These are phyloP conservation scores for Drosophila nr. fundita DNA, from an alignment of 2,888 invertebrate genomes.

Conservation along the genomic window DNA sequence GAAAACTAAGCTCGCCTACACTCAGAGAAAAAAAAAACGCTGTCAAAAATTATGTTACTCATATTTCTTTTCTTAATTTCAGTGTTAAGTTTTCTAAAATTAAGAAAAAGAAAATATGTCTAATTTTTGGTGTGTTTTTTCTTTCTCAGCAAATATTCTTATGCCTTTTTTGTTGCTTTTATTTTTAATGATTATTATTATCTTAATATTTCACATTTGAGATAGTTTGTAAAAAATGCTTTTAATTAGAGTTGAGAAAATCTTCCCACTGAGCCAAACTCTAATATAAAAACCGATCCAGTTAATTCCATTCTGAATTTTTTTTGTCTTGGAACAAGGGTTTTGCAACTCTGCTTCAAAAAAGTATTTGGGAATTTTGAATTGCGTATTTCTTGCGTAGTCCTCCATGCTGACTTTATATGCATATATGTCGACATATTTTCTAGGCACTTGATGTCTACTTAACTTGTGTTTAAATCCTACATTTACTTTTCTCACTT, in stretches of 20 bases:
- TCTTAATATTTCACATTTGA: background rate
- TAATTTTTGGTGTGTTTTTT: too few species aligned
- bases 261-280: background rate
- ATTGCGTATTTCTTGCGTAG: background rate
- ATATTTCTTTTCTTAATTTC: too few species aligned
- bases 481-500: conserved; percentile 6
- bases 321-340: accelerated
- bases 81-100: too few species aligned
- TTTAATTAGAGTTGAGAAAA: background rate
- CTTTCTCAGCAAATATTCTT: too few species aligned
- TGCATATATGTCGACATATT: background rate
- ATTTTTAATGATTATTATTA: too few species aligned
- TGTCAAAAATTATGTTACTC: background rate
- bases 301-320: background rate
- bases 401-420: background rate
- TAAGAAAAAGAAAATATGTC: too few species aligned
- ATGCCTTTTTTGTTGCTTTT: too few species aligned
- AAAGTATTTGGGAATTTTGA: background rate
- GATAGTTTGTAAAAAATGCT: background rate
- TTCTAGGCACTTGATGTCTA: background rate
- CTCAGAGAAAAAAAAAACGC: background rate
- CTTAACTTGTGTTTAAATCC: background rate
- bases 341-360: background rate
- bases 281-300: background rate
- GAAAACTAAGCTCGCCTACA: background rate